These are phyloP conservation scores for Nomada lathburiana DNA, from an alignment of 2,888 invertebrate species.

Conservation along the genomic window DNA sequence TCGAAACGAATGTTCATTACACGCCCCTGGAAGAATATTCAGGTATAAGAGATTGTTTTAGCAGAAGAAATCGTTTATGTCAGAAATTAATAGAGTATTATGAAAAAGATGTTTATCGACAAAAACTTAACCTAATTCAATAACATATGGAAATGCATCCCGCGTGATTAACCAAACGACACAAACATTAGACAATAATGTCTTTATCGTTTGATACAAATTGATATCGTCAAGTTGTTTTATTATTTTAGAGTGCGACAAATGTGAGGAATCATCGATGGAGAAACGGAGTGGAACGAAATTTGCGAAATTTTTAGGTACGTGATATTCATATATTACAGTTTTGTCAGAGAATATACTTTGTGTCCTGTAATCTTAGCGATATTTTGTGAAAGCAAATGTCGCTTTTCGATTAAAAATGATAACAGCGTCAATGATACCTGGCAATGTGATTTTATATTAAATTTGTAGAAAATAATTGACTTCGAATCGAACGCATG, in stretches of 20 bases:
- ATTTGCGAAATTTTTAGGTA: constrained; percentile 47
- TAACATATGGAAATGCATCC: background rate
- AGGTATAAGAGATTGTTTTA: constrained; percentile 17
- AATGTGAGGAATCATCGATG: background rate
- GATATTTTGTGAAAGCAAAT: no score
- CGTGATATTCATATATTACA: background rate
- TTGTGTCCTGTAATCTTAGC: no score
- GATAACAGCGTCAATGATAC: no score
- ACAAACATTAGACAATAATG: no score
- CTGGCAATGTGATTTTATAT: background rate
- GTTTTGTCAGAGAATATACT: no score
- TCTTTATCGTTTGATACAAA: no score
- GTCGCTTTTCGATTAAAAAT: no score
- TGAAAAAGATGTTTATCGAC: no score
- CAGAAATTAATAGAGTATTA: no score
- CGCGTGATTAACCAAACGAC: no score
- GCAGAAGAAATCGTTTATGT: no score
- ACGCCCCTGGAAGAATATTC: background rate
- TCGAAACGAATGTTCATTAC: constrained; percentile 46
- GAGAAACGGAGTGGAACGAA: constrained; percentile 37
- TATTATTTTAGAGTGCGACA: constrained; percentile 30
- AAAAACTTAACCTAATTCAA: constrained; percentile 1
- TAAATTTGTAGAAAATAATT: background rate
- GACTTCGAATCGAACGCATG: background rate
- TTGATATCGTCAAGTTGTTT: background rate